A percentile compares a stretch with the other conserved stretches of the same genome.
These are phyloP conservation scores for Lucinisca nassula DNA, from an alignment of 2,888 invertebrate species.

Conservation along the genomic window DNA sequence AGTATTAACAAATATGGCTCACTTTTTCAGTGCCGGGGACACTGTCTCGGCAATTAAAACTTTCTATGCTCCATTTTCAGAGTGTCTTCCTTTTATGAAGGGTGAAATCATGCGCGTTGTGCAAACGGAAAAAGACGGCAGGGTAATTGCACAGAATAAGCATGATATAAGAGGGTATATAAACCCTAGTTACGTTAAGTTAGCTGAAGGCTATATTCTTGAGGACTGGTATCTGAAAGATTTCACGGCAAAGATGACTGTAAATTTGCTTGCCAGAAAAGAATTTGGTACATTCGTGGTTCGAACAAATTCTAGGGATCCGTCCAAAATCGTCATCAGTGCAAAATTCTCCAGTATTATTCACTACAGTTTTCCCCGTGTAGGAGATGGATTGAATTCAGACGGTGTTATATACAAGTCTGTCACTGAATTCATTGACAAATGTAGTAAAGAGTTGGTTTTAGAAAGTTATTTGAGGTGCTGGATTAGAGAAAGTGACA, in stretches of 20 bases:
- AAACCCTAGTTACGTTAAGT: slow-evolving; percentile 30
- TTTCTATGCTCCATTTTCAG: slow-evolving; percentile 45
- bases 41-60: slow-evolving; percentile 36
- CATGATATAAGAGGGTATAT: slow-evolving; percentile 50
- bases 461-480: slow-evolving; percentile 47
- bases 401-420: slow-evolving; percentile 47
- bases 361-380: slow-evolving; percentile 59
- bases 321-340: slow-evolving; percentile 58
- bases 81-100: slow-evolving; percentile 56
- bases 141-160: slow-evolving; percentile 43
- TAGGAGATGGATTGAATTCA: slow-evolving; percentile 52
- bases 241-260: slow-evolving; percentile 61
- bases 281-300: slow-evolving; percentile 55
- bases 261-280: slow-evolving; percentile 23
- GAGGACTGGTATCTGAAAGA: slow-evolving; percentile 64
- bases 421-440: slow-evolving; percentile 58
- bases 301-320: slow-evolving; percentile 47
- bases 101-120: slow-evolving; percentile 52
- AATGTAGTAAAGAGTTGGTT: slow-evolving; percentile 45
- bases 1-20: not conserved
- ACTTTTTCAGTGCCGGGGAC: not conserved
- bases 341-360: slow-evolving; percentile 49
- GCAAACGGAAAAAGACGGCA: slow-evolving; percentile 6
- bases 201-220: slow-evolving; percentile 29
- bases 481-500: slow-evolving; percentile 60